Percentiles rank a stretch among this genome's conserved stretches.
These are phyloP conservation scores for Pogoniulus pusillus DNA, from an alignment of 2,797 vertebrate species.

Conservation along the genomic window DNA sequence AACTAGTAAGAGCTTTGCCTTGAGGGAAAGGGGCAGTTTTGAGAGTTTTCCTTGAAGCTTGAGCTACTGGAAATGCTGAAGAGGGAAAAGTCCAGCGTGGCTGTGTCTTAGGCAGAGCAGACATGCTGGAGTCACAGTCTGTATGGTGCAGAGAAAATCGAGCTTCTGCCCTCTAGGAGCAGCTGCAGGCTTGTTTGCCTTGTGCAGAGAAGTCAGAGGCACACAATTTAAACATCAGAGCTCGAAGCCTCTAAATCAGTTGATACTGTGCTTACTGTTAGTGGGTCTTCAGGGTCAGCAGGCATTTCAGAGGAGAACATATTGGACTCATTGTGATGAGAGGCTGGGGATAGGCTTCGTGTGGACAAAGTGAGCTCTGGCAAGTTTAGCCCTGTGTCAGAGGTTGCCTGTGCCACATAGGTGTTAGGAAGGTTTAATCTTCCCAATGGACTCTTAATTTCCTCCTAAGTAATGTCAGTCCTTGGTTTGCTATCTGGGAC, in stretches of 20 bases:
- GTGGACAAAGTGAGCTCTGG: not conserved
- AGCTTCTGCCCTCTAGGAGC: not conserved
- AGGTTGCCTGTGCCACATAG: not conserved
- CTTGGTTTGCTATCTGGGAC: not conserved
- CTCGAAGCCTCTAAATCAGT: not conserved
- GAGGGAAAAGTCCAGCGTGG: not conserved
- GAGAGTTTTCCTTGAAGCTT: not conserved
- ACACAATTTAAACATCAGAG: not conserved
- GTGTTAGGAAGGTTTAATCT: not conserved
- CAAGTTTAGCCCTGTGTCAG: not conserved
- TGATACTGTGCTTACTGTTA: not conserved
- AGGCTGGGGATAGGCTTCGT: not conserved
- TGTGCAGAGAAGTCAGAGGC: not conserved
- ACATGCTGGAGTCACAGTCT: not conserved
- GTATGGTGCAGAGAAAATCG: not conserved
- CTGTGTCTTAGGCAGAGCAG: not conserved
- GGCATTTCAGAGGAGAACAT: not conserved
- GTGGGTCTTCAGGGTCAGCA: not conserved
- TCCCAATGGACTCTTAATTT: not conserved
- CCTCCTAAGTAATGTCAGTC: not conserved
- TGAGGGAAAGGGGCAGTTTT: not conserved
- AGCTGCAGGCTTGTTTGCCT: not conserved
- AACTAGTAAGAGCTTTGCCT: not conserved
- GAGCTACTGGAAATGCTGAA: not conserved
- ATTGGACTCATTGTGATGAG: fast-evolving